Evolutionary conservation across 2,113 vertebrate genomes (phyloP).

Genomic region (Asarcornis scutulata): DNA sequence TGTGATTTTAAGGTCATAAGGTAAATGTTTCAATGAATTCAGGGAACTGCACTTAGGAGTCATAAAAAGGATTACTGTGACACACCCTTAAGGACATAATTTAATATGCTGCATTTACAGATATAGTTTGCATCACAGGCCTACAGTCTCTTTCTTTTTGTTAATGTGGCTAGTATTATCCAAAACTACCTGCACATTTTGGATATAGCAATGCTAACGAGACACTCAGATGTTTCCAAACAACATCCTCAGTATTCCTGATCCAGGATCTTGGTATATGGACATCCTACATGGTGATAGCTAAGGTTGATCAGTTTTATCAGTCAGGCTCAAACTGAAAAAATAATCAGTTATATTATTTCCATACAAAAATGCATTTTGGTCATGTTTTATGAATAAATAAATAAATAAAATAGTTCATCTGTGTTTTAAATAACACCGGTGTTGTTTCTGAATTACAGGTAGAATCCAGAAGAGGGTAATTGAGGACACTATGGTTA

Average conservation of each 20-base stretch:
- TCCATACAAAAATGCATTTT: background rate
- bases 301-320: background rate
- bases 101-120: background rate
- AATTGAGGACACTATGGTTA: background rate
- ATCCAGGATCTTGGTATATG: background rate
- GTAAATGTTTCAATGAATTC: background rate
- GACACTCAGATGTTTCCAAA: background rate
- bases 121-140: background rate
- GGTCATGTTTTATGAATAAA: background rate
- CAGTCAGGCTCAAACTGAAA: background rate
- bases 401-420: background rate
- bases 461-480: background rate
- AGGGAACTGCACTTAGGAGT: background rate
- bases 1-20: background rate
- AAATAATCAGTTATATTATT: background rate
- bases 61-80: background rate
- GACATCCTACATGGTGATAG: background rate
- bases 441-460: background rate
- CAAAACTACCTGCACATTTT: background rate
- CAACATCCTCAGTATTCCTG: background rate
- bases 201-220: background rate
- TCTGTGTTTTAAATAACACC: background rate
- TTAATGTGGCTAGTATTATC: accelerated
- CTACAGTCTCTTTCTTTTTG: background rate
- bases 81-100: background rate